Evolutionary conservation across 1,140 invertebrate genomes (phyloP).

Genomic region (Drosophila sp.): DNA sequence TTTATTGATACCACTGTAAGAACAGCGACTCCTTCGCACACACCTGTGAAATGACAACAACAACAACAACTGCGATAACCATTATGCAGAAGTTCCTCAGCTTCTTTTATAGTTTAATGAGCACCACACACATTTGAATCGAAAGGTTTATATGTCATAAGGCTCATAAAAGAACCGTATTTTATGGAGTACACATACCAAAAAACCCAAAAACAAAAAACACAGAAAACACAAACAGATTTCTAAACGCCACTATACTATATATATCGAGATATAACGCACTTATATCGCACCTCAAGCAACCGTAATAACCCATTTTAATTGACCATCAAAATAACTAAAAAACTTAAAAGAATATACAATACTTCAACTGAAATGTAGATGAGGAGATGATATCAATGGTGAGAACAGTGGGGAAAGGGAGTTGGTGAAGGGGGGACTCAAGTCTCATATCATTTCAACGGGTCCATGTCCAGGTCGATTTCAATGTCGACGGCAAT

Average conservation of each 20-base stretch:
- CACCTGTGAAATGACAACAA: constrained; percentile 70
- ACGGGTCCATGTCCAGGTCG: constrained; percentile 60
- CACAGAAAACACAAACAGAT: constrained; percentile 42
- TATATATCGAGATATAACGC: constrained; percentile 28
- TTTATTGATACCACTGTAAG: constrained; percentile 54
- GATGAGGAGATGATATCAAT: constrained; percentile 44
- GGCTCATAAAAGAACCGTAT: constrained; percentile 54
- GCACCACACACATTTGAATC: constrained; percentile 46
- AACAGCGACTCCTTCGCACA: constrained; percentile 67
- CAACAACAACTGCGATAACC: constrained; percentile 20
- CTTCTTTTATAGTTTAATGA: constrained; percentile 61
- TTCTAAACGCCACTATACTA: constrained; percentile 69
- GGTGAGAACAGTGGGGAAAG: neutral
- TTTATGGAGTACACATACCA: constrained; percentile 48
- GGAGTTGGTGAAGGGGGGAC: neutral
- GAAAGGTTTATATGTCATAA: constrained; percentile 47
- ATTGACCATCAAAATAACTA: constrained; percentile 71
- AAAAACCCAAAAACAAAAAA: constrained; percentile 15
- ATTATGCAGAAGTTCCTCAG: constrained; percentile 54
- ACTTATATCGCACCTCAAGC: constrained; percentile 61
- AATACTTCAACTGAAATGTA: constrained; percentile 33
- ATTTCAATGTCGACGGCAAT: constrained; percentile 28
- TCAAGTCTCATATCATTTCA: constrained; percentile 68
- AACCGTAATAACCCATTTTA: constrained; percentile 74
- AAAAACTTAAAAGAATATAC: constrained; percentile 29